These are phyloP conservation scores for Eidolon helvum DNA, from an alignment of 2,113 vertebrate genomes.

Conservation along the genomic window DNA sequence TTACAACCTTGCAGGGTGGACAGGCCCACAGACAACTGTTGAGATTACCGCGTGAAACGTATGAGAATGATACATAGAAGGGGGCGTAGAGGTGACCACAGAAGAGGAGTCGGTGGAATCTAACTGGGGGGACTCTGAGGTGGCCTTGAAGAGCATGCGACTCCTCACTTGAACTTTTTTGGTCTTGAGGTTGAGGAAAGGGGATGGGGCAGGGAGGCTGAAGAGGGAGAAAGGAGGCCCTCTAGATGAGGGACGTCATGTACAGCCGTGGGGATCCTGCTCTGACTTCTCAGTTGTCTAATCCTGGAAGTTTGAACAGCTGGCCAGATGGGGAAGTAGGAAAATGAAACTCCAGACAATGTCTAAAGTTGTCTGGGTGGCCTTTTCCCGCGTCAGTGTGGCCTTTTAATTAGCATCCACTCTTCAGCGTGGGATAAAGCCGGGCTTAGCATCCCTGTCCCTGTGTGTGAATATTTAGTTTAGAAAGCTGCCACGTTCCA, in stretches of 20 bases:
- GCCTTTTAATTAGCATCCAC: constrained; percentile 69
- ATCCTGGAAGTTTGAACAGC: background rate
- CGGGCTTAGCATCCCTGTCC: constrained; percentile 50
- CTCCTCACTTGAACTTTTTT: background rate
- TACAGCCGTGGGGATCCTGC: background rate
- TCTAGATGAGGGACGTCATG: background rate
- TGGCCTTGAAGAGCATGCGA: background rate
- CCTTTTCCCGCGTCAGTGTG: constrained; percentile 54
- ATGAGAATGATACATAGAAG: background rate
- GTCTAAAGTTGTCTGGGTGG: constrained; percentile 52
- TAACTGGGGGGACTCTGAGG: background rate
- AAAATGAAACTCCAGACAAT: constrained; percentile 14
- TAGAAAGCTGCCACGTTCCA: constrained; percentile 75
- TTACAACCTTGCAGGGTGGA: background rate
- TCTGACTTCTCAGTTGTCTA: background rate
- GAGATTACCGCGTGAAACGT: background rate
- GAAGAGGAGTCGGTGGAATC: background rate
- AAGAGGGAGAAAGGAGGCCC: background rate
- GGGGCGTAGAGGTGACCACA: fast-evolving
- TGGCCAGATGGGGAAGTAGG: background rate
- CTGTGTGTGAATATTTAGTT: constrained; percentile 71
- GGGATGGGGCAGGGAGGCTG: background rate
- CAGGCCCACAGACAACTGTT: background rate
- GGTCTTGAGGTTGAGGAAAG: constrained; percentile 1
- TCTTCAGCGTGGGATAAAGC: constrained; percentile 46